These are phyloP conservation scores for Poicephalus gulielmi DNA, from an alignment of 2,113 vertebrate species.

Conservation along the genomic window DNA sequence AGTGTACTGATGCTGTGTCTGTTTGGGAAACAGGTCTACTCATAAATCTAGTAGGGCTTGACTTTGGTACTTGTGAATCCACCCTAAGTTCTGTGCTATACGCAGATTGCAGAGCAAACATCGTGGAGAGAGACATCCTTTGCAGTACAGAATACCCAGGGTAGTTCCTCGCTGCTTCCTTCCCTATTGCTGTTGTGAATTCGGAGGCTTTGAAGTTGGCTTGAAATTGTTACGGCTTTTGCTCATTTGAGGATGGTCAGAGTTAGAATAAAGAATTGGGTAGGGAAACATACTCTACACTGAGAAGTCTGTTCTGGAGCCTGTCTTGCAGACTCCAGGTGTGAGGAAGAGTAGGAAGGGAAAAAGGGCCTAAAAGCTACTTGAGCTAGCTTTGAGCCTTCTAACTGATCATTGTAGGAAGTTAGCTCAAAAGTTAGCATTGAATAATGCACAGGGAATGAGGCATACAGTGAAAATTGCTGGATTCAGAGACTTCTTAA, in stretches of 20 bases:
- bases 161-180: not conserved
- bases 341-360: not conserved
- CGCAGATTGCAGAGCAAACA: not conserved
- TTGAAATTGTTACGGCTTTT: not conserved
- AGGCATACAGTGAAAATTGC: not conserved
- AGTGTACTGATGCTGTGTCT: not conserved
- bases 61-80: not conserved
- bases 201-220: not conserved
- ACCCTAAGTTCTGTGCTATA: not conserved
- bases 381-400: not conserved
- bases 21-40: not conserved
- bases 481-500: not conserved
- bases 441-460: not conserved
- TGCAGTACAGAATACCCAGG: not conserved
- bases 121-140: accelerated
- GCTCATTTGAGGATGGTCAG: not conserved
- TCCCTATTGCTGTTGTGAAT: not conserved
- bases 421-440: not conserved
- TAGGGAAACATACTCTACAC: not conserved
- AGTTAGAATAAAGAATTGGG: not conserved
- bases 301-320: not conserved
- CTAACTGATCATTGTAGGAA: not conserved
- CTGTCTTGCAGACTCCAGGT: not conserved
- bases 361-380: not conserved
- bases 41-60: not conserved